These are phyloP conservation scores for Megaceryle maxima DNA, from an alignment of 2,113 vertebrate species.

Conservation along the genomic window DNA sequence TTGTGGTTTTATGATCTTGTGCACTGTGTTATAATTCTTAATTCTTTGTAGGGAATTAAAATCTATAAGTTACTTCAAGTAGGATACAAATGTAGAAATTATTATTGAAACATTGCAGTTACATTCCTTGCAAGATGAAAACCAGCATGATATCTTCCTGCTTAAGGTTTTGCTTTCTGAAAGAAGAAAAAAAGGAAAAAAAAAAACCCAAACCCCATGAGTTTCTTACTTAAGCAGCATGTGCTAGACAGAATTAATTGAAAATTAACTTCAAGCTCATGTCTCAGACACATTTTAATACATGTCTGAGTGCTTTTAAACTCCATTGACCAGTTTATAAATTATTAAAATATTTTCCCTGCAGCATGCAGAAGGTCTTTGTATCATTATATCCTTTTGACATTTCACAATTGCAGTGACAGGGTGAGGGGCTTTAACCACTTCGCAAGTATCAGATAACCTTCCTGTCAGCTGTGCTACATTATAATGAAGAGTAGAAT, in stretches of 20 bases:
- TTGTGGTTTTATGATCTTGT: not conserved
- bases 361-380: constrained; percentile 36
- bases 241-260: constrained; percentile 76
- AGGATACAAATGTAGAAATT: not conserved
- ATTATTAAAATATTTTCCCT: constrained; percentile 73
- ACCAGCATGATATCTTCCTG: not conserved
- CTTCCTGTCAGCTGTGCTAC: not conserved
- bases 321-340: constrained; percentile 71
- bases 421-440: not conserved
- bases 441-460: not conserved
- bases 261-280: constrained; percentile 75
- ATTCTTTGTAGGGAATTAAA: not conserved
- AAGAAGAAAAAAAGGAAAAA: not conserved
- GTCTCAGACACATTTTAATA: constrained; percentile 74
- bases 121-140: not conserved
- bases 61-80: not conserved
- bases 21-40: not conserved
- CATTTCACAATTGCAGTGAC: not conserved
- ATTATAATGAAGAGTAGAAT: not conserved
- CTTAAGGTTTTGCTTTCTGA: not conserved
- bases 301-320: constrained; percentile 73
- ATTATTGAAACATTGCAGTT: not conserved
- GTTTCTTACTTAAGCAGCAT: constrained; percentile 50
- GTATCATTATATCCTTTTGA: constrained; percentile 58
- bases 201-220: not conserved